phyloP scores from a whole-genome alignment of 2,113 vertebrate genomes.

The Ammodytes marinus region DNA sequence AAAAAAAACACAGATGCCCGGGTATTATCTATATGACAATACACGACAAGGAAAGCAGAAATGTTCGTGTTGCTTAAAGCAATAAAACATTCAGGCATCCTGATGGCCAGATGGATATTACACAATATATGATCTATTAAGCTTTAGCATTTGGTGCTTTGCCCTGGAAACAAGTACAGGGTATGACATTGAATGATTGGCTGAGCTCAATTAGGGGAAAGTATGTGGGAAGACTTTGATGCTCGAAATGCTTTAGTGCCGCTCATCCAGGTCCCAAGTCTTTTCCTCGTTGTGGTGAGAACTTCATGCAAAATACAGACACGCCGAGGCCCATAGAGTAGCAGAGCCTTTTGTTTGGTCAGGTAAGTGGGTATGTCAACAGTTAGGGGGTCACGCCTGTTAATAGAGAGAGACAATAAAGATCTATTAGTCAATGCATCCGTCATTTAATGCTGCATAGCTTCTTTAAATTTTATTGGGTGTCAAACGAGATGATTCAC shows the following conservation, averaged over 20 bases:
- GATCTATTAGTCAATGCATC: slow-evolving; percentile 3
- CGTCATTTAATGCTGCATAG: background rate
- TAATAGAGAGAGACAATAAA: slow-evolving; percentile 36
- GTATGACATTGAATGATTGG: background rate
- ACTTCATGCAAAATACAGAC: background rate
- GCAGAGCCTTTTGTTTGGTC: slow-evolving; percentile 46
- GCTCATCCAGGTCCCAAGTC: slow-evolving; percentile 5
- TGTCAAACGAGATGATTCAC: slow-evolving; percentile 4
- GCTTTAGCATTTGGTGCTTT: slow-evolving; percentile 1
- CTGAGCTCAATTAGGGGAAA: background rate
- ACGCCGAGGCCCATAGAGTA: slow-evolving; percentile 27
- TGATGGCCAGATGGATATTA: background rate
- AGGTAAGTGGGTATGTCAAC: slow-evolving; percentile 18
- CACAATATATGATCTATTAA: slow-evolving; percentile 9
- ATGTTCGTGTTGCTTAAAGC: slow-evolving; percentile 7
- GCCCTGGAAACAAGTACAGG: background rate
- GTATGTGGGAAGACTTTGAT: background rate
- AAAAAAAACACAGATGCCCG: slow-evolving; percentile 23
- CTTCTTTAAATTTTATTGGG: slow-evolving; percentile 30
- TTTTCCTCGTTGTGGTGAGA: slow-evolving; percentile 13
- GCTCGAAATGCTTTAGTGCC: background rate
- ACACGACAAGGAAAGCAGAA: slow-evolving; percentile 9
- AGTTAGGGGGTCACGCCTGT: slow-evolving; percentile 52
- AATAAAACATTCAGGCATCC: slow-evolving; percentile 1
- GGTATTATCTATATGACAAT: slow-evolving; percentile 15